Evolutionary conservation across 2,888 invertebrate species (phyloP).

Genomic region (Leucophenga maculata): DNA sequence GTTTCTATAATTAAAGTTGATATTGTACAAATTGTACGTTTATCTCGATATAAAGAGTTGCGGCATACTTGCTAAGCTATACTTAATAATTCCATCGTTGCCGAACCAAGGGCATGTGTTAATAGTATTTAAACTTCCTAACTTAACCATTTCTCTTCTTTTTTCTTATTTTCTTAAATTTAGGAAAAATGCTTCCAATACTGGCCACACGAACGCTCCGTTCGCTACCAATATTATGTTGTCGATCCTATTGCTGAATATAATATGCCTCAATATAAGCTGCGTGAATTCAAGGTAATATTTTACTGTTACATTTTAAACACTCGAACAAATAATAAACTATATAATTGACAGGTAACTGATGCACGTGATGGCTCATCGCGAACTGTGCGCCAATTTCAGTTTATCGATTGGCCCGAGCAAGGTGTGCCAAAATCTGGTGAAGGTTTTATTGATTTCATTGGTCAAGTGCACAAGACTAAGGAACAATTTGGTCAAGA

Average conservation of each 20-base stretch:
- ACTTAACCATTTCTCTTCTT: not conserved
- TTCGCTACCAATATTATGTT: constrained; percentile 97
- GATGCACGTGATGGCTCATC: constrained; percentile 98
- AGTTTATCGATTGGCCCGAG: constrained; percentile 96
- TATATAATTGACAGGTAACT: constrained; percentile 78
- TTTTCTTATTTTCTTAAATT: not conserved
- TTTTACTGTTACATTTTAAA: not conserved
- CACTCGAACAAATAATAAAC: not conserved
- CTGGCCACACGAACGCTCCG: constrained; percentile 98
- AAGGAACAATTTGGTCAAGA: constrained; percentile 99
- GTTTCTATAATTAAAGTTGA: too few species aligned
- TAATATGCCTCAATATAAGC: constrained; percentile 99
- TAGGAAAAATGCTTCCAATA: constrained; percentile 99
- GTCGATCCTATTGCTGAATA: constrained; percentile 99
- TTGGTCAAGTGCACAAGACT: constrained; percentile 99
- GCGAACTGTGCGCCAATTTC: constrained; percentile 95
- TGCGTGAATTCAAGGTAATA: constrained; percentile 92
- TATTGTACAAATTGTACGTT: too few species aligned
- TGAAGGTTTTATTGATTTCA: constrained; percentile 99
- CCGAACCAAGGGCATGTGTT: too few species aligned
- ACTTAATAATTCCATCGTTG: too few species aligned
- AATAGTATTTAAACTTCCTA: not conserved
- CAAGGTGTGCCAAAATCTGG: constrained; percentile 98
- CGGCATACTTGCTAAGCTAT: too few species aligned
- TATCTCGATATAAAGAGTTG: too few species aligned